Base-by-base conservation (phyloP, 2,888 invertebrate genomes). In the Perithous albicinctus region DNA sequence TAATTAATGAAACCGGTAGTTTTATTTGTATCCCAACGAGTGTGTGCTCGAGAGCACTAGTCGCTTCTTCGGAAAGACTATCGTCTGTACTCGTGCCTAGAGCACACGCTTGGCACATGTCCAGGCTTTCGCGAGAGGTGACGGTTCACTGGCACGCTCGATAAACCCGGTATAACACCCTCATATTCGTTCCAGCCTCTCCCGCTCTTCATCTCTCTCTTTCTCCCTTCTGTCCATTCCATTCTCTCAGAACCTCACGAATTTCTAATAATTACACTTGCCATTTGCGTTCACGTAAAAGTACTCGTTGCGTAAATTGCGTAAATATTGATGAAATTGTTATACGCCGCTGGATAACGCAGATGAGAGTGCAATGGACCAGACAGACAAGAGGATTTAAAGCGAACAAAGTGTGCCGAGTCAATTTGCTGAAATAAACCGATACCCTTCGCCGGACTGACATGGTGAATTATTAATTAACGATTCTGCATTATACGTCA, bases 201-300 rank as follows among this genome's bases (percentile, higher is more conserved):
- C n/a, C n/a, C n/a, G n/a, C n/a, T n/a, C n/a, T n/a, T n/a, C 64
- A 18, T 26, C 51, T 46, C 70, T 29, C 46, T 51, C 38, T 15
- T 18, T 26, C 38, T 12, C 41, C 66, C n/a, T 56, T 15, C 23
- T 69, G 29, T 38, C 61, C 35, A 59, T 29, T 78, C 56, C 12
- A 48, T 38, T 56, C 59, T 38, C 66, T 66, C 66, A 18, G 48
- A 12, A 29, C 38, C 41, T 29, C 35, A 51, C 59, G 51, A 80
- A 80, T 82, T 82, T 80, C 80, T 81, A 80, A 84, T 84, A 78
- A 82, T 84, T 78, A 80, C 80, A 82, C 80, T 82, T 72, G 73
- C 81, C 29, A 63, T 74, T 63, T 66, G 66, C 51, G 61, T 56
- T n/a, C 32, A 69, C 66, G 51, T 35, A 69, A 54, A 61, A 48